Percentiles rank a stretch among this genome's conserved stretches.
Conservation (phyloP, 2,888 invertebrate genomes). For the Euproctis similis region DNA sequence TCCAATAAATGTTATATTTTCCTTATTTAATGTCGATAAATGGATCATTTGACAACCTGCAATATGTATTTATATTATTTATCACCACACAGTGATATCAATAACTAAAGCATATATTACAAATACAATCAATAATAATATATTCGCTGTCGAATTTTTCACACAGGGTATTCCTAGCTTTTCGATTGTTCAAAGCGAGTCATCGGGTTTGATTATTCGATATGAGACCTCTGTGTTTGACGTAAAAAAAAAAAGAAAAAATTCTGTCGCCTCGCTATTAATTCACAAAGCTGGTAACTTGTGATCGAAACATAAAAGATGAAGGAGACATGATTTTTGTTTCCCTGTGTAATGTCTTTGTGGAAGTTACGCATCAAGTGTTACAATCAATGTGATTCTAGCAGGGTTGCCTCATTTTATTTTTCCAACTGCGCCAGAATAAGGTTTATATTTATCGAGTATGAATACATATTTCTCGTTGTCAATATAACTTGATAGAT, state of each 20-base stretch:
- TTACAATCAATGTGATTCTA: conserved; percentile 20
- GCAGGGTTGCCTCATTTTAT: background rate
- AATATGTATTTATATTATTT: no score
- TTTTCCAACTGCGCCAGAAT: no score
- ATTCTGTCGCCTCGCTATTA: conserved; percentile 36
- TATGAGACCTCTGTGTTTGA: conserved; percentile 17
- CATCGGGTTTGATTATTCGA: conserved; percentile 25
- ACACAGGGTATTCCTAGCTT: background rate
- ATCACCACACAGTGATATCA: no score
- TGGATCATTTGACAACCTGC: no score
- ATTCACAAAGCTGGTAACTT: conserved; percentile 30
- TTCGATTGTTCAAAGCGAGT: conserved; percentile 4
- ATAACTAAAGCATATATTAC: no score
- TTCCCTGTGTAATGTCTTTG: conserved; percentile 23
- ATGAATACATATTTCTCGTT: no score
- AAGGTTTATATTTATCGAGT: no score
- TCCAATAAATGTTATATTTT: no score
- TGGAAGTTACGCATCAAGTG: conserved; percentile 12
- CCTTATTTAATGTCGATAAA: no score
- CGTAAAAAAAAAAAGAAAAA: no score
- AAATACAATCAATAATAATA: no score
- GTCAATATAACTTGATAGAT: no score
- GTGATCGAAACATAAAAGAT: conserved; percentile 28
- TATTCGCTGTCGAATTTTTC: background rate
- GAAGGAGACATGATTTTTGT: conserved; percentile 30